Conservation (phyloP, 2,888 invertebrate genomes). For the Ctenicera cuprea region DNA sequence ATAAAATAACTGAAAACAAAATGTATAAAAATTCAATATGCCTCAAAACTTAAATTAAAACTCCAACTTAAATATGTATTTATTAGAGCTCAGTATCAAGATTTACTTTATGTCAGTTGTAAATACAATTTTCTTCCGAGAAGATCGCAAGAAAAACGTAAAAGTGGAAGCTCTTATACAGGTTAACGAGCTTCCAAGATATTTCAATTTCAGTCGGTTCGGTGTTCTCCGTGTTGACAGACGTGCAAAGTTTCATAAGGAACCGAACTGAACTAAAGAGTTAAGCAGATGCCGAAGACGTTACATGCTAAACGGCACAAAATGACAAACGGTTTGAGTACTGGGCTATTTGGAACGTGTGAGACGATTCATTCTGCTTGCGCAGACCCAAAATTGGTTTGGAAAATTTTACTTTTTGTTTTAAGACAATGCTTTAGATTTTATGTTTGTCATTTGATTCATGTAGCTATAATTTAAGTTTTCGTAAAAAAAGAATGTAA, state of each 20-base stretch:
- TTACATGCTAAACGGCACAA: slow-evolving; percentile 22
- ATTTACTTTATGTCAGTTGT: no score
- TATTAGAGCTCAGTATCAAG: no score
- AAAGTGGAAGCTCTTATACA: background rate
- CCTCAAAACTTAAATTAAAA: no score
- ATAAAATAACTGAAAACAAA: no score
- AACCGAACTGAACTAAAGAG: slow-evolving; percentile 20
- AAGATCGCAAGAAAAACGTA: no score
- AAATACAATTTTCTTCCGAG: no score
- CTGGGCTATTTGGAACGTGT: slow-evolving; percentile 7
- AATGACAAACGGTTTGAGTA: slow-evolving; percentile 28
- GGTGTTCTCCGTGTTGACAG: slow-evolving; percentile 22
- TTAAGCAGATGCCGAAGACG: slow-evolving; percentile 29
- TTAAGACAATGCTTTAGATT: no score
- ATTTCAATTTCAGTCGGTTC: slow-evolving; percentile 29
- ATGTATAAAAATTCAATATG: no score
- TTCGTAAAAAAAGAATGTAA: no score
- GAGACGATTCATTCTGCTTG: slow-evolving; percentile 2
- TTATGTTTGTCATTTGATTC: no score
- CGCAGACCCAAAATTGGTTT: background rate
- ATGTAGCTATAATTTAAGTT: no score
- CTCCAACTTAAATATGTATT: no score
- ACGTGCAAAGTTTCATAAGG: slow-evolving; percentile 35
- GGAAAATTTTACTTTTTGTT: background rate
- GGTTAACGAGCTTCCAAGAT: background rate